Evolutionary conservation across 1,140 invertebrate species (phyloP), one percentile per base, ranked within the genome.

Genomic region (Psilanteris sp.): DNA sequence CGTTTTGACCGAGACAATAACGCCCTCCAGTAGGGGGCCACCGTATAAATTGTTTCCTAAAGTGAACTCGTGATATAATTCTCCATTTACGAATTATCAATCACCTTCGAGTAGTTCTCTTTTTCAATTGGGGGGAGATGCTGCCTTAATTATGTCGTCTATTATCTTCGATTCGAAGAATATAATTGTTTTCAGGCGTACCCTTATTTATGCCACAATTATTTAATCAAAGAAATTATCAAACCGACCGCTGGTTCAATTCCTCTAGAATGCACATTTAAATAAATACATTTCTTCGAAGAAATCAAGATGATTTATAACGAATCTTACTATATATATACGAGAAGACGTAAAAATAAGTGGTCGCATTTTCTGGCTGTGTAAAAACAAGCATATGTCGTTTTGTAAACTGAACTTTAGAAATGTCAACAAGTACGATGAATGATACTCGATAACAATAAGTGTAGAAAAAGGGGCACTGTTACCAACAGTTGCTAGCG

Each of bases 1-100:
- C 32, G 50, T 77, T 62, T 61, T 27, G 36, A 44, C 39, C 79
- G 76, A 86, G 79, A 85, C 82, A 84, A 82, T 83, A 57, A 59
- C 70, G 59, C 79, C 59, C 68, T 78, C 59, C 48, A 61, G 78
- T 36, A 76, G 78, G 62, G 83, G 48, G 48, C 55, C 79, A 39
- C 75, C 64, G 62, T 79, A 84, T 79, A 84, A 86, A 86, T 86
- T 82, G 81, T 83, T 83, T 82, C 73, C 31, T 66, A 64, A 64
- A 57, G 20, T 73, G 36, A 57, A 59, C 46, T 43, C 22, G 37
- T 43, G 31, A 59, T 71, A 54, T 54, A 61, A 67, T 61, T 61
- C 18, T 74, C 39, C 61, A 37, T 67, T 70, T 64, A 44, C 34
- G 32, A 39, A 59, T 61, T 61, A 76, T 76, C 59, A 76, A 76